These are phyloP conservation scores for Sarcophaga rosellei DNA, from an alignment of 2,888 invertebrate genomes.

Conservation along the genomic window DNA sequence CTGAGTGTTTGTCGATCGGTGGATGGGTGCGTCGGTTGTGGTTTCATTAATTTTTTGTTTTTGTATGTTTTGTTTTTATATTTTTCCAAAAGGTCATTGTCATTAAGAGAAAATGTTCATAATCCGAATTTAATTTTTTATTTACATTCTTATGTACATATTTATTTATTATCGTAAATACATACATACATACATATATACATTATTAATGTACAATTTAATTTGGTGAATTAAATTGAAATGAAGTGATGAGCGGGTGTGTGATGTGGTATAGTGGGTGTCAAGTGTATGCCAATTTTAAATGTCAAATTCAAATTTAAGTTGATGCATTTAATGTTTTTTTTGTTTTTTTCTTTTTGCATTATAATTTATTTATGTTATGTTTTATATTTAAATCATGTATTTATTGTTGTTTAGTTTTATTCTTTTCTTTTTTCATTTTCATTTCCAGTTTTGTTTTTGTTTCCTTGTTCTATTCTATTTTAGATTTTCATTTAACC, in stretches of 20 bases:
- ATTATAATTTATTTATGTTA: too few relatives aligned
- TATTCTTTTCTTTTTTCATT: background rate
- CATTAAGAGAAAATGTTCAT: constrained; percentile 45
- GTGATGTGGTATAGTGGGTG: background rate
- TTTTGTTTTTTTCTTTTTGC: background rate
- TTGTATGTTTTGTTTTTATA: constrained; percentile 9
- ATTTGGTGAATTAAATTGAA: background rate
- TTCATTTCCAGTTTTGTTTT: background rate
- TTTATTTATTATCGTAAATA: background rate
- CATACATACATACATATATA: too few relatives aligned
- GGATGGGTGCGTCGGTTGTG: constrained; percentile 16
- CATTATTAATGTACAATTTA: background rate
- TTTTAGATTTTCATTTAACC: background rate
- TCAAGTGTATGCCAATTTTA: background rate
- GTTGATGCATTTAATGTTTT: background rate
- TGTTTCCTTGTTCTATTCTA: background rate
- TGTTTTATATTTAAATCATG: too few relatives aligned
- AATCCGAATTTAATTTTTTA: background rate
- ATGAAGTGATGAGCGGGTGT: background rate
- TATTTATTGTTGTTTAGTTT: background rate
- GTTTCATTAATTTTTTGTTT: background rate
- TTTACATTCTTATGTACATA: background rate
- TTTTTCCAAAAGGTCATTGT: constrained; percentile 51
- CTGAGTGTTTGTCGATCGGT: background rate
- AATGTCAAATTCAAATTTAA: background rate